Base-by-base conservation (phyloP, 2,888 invertebrate genomes). In the Exocentrus adspersus region DNA sequence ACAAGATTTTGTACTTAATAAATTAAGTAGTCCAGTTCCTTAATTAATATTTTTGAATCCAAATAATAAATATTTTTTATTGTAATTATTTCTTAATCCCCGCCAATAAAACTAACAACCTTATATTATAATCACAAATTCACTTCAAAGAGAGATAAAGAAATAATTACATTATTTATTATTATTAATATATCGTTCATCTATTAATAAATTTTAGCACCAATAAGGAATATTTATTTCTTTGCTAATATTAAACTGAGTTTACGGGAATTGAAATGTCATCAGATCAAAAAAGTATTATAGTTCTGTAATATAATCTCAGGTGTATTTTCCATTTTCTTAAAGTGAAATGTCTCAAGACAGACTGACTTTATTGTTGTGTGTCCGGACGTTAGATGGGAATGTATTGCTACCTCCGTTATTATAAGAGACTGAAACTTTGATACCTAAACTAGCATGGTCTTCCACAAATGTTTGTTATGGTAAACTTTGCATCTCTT, bases 91-190 rank as follows among this genome's bases (percentile, higher is more conserved):
- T 58, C 52, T 46, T 37, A 50, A 56, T 53, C 43, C 30, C n/a
- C n/a, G n/a, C n/a, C 14, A 20, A 64, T 61, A 62, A 58, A 68
- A 68, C 62, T 64, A 63, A 54, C 67, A 61, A 65, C 62, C 65
- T 64, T 70, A 68, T 64, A 70, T 64, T 70, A 66, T 62, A 70
- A 69, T 70, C 70, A 70, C 67, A 70, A 61, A 67, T 67, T 67
- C 60, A 65, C 65, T 62, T 41, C 56, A 54, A 20, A 16, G 10
- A 28, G 60, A 62, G 60, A 66, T 62, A 19, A 42, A 54, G 54
- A 30, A 53, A 43, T 45, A 32, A 43, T 24, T 62, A 43, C 16
- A 43, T n/a, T n/a, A n/a, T n/a, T n/a, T n/a, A n/a, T n/a, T n/a
- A n/a, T n/a, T n/a, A n/a, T n/a, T n/a, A n/a, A n/a, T 19, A 43